Evolutionary conservation across 2,797 vertebrate genomes (phyloP).

Genomic region (Tinamus major): DNA sequence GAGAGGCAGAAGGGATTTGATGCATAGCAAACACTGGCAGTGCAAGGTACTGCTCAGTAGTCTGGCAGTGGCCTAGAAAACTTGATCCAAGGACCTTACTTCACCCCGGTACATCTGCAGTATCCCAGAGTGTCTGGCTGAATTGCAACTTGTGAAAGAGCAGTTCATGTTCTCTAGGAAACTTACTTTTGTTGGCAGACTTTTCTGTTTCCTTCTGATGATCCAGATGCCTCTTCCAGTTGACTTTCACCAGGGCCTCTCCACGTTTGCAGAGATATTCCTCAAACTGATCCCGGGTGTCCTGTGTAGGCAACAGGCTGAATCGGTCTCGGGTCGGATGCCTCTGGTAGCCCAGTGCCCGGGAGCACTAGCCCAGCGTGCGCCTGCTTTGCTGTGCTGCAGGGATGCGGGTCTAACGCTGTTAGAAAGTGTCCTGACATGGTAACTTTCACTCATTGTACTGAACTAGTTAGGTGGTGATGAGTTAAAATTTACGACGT

Average conservation of each 20-base stretch:
- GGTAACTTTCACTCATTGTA: background rate
- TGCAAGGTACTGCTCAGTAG: background rate
- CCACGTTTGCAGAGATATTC: background rate
- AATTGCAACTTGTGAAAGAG: background rate
- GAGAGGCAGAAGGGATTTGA: background rate
- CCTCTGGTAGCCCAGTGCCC: rapidly evolving
- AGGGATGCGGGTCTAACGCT: background rate
- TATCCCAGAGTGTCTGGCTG: background rate
- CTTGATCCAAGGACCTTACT: background rate
- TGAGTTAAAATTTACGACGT: background rate
- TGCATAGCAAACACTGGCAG: background rate
- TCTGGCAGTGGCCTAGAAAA: background rate
- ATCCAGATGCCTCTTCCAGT: background rate
- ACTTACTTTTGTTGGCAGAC: background rate
- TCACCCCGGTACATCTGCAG: background rate
- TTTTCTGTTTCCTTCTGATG: background rate
- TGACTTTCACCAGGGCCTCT: background rate
- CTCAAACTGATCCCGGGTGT: background rate
- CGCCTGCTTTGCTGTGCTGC: background rate
- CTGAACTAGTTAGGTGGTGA: background rate
- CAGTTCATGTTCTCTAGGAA: background rate
- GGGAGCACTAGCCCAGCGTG: background rate
- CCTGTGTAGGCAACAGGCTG: background rate
- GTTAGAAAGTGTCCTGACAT: background rate
- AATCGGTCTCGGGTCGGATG: background rate